These are phyloP conservation scores for Thryonomys swinderianus DNA, from an alignment of 2,113 vertebrate species.

Conservation along the genomic window DNA sequence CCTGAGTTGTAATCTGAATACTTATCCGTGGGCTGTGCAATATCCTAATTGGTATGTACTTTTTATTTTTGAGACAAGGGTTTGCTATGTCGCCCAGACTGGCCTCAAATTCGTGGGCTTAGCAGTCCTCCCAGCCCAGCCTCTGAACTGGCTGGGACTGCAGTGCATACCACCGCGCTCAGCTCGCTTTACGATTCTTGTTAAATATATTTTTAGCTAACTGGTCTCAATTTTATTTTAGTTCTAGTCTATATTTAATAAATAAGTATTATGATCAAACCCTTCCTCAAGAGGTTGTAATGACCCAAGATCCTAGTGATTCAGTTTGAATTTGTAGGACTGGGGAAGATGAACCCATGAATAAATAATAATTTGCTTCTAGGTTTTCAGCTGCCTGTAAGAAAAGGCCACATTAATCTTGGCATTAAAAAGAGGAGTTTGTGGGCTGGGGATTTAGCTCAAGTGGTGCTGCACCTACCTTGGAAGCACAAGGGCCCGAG, in stretches of 20 bases:
- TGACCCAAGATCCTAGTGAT: neutral
- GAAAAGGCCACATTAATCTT: neutral
- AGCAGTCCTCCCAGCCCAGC: neutral
- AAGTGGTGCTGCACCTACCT: too few relatives aligned
- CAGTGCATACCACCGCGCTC: neutral
- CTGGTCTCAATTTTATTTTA: neutral
- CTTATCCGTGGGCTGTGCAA: neutral
- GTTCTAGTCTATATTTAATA: slow-evolving; percentile 29
- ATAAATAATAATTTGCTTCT: neutral
- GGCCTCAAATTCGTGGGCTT: neutral
- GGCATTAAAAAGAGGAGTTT: too few relatives aligned
- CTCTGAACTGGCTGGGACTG: neutral
- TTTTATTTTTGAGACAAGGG: neutral
- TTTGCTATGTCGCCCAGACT: neutral
- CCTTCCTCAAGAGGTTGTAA: neutral
- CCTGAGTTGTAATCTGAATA: neutral
- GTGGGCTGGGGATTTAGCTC: too few relatives aligned
- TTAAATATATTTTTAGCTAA: neutral
- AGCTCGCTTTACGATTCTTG: neutral
- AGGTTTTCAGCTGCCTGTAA: neutral
- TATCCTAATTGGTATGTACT: neutral
- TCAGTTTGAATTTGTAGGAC: neutral
- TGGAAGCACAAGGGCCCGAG: too few relatives aligned
- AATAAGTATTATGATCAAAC: neutral
- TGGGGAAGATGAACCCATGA: neutral